These are phyloP conservation scores for Spongilla lacustris DNA, from an alignment of 37 sponge, comb jelly and placozoan genomes.

Conservation along the genomic window DNA sequence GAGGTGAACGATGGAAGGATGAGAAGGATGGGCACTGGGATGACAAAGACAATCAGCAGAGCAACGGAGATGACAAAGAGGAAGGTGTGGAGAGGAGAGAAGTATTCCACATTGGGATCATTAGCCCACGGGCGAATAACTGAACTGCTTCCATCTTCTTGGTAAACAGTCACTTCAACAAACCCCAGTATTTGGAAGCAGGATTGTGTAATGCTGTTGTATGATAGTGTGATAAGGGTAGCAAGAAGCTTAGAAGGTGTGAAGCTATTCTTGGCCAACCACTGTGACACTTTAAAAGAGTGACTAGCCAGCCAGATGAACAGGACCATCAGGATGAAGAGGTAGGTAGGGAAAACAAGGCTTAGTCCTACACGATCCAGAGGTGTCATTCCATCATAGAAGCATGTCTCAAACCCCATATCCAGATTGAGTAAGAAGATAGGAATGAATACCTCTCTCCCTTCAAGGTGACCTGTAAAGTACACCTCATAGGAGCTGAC, in stretches of 20 bases:
- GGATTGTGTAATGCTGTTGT: constrained; percentile 19
- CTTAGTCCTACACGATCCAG: background rate
- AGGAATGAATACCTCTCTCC: background rate
- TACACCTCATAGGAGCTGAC: constrained; percentile 19
- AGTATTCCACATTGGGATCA: constrained; percentile 46
- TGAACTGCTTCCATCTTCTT: no score
- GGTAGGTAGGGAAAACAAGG: constrained; percentile 58
- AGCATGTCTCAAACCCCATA: constrained; percentile 47
- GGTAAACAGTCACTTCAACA: no score
- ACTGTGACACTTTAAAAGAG: background rate
- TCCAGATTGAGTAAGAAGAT: constrained; percentile 36
- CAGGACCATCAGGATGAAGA: constrained; percentile 41
- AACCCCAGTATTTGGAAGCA: constrained; percentile 30
- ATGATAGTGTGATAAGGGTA: constrained; percentile 32
- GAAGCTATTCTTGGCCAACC: constrained; percentile 10
- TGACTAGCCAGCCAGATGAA: constrained; percentile 29
- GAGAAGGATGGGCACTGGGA: constrained; percentile 34
- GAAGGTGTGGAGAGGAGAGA: constrained; percentile 12
- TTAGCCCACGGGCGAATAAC: constrained; percentile 14
- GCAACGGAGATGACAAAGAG: constrained; percentile 31
- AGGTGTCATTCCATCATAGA: constrained; percentile 59
- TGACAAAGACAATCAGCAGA: constrained; percentile 12
- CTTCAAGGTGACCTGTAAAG: no score
- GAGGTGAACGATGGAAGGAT: constrained; percentile 22
- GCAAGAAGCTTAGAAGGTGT: constrained; percentile 39